Percentiles rank a stretch among this genome's conserved stretches.
Conservation (phyloP, 1,140 invertebrate species). For the Wasmannia auropunctata region DNA sequence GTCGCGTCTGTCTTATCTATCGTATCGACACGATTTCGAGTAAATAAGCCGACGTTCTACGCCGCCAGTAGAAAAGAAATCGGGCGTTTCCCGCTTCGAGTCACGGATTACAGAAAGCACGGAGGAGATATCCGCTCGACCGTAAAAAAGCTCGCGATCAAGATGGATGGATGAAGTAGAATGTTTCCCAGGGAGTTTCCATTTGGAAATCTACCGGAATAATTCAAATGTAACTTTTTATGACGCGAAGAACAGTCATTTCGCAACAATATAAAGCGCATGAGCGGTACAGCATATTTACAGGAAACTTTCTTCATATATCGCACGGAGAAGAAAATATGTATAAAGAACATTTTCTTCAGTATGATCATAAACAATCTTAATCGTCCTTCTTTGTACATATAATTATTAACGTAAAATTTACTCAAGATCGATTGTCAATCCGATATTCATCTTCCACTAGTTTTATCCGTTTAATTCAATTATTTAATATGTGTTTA, state of each 20-base stretch:
- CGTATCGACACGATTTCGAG: conserved; percentile 56
- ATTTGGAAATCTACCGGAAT: conserved; percentile 54
- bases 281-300: not conserved
- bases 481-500: too few relatives aligned
- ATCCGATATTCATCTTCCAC: too few relatives aligned
- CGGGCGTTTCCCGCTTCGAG: conserved; percentile 54
- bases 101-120: conserved; percentile 60
- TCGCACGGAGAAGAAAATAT: not conserved
- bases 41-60: conserved; percentile 49
- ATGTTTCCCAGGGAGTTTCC: conserved; percentile 49
- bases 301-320: not conserved
- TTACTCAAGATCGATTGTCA: too few relatives aligned
- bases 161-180: conserved; percentile 57
- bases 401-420: too few relatives aligned
- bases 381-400: not conserved
- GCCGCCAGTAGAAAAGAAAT: conserved; percentile 43
- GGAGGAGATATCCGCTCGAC: conserved; percentile 51
- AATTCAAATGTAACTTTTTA: conserved; percentile 54
- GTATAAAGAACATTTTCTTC: not conserved
- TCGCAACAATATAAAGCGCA: conserved; percentile 13
- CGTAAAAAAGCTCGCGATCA: conserved; percentile 59
- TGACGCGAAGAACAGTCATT: conserved; percentile 39
- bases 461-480: too few relatives aligned
- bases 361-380: not conserved
- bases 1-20: conserved; percentile 47